Percentiles rank a stretch among this genome's conserved stretches.
These are phyloP conservation scores for Macrochelys suwanniensis DNA, from an alignment of 2,797 vertebrate species.

Conservation along the genomic window DNA sequence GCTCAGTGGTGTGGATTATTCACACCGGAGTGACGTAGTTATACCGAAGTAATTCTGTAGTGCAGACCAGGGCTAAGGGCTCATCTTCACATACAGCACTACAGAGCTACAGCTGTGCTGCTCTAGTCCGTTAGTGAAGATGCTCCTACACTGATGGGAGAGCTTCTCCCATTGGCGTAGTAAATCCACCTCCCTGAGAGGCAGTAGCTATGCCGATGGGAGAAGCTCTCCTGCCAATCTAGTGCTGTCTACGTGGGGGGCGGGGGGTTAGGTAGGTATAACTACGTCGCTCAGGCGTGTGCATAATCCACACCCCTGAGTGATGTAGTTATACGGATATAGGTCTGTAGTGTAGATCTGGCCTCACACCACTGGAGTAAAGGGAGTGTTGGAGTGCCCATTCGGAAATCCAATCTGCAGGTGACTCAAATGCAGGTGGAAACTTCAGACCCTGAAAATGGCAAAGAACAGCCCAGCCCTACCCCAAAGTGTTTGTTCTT, in stretches of 20 bases:
- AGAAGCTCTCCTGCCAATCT: background rate
- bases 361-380: conserved; percentile 24
- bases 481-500: background rate
- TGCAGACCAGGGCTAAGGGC: background rate
- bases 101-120: background rate
- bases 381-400: conserved; percentile 26
- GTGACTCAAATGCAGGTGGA: conserved; percentile 55
- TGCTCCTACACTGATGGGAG: background rate
- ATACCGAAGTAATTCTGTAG: background rate
- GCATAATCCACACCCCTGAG: conserved; percentile 33
- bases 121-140: background rate
- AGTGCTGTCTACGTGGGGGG: background rate
- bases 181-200: background rate
- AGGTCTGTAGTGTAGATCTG: background rate
- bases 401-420: conserved; percentile 14
- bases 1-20: background rate
- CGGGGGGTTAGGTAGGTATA: no score
- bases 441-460: background rate
- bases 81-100: background rate
- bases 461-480: conserved; percentile 43
- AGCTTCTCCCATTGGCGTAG: background rate
- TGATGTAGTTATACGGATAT: no score
- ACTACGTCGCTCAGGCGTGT: background rate
- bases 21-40: background rate
- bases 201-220: background rate